Conservation (phyloP, 23 tunicate species). For the Ciona savignyi region DNA sequence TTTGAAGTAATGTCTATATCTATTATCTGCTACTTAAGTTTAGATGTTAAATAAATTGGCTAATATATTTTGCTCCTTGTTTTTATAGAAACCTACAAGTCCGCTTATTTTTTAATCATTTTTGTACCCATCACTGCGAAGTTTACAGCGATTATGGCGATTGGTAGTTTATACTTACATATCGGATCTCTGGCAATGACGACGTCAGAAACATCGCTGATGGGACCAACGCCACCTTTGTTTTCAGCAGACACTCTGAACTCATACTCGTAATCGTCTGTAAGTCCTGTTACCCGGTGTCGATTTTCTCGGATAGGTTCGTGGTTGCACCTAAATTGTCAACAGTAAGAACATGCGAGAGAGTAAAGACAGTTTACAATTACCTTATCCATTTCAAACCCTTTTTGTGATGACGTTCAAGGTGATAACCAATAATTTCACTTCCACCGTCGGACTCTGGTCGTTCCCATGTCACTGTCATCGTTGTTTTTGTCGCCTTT, state of each 20-base stretch:
- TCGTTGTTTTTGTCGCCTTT: constrained; percentile 39
- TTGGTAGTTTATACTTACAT: too few relatives aligned
- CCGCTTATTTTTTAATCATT: too few relatives aligned
- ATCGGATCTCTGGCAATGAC: constrained; percentile 38
- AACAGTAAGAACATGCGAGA: background rate
- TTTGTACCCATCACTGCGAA: too few relatives aligned
- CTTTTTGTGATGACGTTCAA: constrained; percentile 58
- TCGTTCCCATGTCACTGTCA: constrained; percentile 77
- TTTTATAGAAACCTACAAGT: too few relatives aligned
- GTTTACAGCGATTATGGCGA: too few relatives aligned
- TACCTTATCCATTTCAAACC: constrained; percentile 84
- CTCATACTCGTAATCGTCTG: constrained; percentile 71
- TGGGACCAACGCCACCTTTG: constrained; percentile 68
- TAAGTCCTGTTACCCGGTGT: constrained; percentile 58
- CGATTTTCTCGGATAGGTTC: constrained; percentile 65
- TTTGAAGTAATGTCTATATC: too few relatives aligned
- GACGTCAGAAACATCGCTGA: constrained; percentile 49
- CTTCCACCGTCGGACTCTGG: constrained; percentile 85
- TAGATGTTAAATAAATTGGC: too few relatives aligned
- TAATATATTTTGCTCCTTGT: too few relatives aligned
- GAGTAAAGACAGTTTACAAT: background rate
- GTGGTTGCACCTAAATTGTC: constrained; percentile 63
- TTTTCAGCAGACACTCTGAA: constrained; percentile 80
- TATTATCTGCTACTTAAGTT: too few relatives aligned
- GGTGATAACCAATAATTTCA: constrained; percentile 68